These are phyloP conservation scores for Himalopsyche tibetana DNA, from an alignment of 2,888 invertebrate genomes.

Conservation along the genomic window DNA sequence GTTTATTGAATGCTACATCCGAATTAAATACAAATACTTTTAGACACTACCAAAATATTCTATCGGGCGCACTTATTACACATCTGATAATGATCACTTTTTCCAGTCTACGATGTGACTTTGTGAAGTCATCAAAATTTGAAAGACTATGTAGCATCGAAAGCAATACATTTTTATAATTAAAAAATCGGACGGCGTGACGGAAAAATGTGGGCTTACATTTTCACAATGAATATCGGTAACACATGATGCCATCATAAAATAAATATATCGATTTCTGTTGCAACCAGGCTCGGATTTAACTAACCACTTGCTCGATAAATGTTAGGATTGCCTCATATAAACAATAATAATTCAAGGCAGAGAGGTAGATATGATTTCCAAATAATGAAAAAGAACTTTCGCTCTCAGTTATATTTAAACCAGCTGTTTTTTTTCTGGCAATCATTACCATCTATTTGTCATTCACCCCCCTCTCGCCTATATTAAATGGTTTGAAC, in stretches of 20 bases:
- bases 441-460: neutral
- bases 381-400: neutral
- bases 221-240: neutral
- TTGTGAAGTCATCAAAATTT: too few relatives aligned
- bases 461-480: too few relatives aligned
- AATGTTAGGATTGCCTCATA: neutral
- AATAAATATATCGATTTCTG: constrained; percentile 7
- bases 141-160: too few relatives aligned
- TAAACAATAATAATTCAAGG: neutral
- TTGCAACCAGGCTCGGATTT: neutral
- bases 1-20: too few relatives aligned
- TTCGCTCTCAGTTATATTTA: neutral
- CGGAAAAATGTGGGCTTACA: neutral
- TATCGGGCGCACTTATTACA: too few relatives aligned
- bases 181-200: neutral
- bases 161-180: too few relatives aligned
- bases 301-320: neutral
- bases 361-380: neutral
- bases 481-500: too few relatives aligned
- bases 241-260: neutral
- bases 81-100: too few relatives aligned
- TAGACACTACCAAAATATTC: too few relatives aligned
- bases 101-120: too few relatives aligned
- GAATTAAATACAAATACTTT: too few relatives aligned
- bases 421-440: neutral